Base-by-base conservation (phyloP, 2,113 vertebrate species). In the Hepsetus odoe region DNA sequence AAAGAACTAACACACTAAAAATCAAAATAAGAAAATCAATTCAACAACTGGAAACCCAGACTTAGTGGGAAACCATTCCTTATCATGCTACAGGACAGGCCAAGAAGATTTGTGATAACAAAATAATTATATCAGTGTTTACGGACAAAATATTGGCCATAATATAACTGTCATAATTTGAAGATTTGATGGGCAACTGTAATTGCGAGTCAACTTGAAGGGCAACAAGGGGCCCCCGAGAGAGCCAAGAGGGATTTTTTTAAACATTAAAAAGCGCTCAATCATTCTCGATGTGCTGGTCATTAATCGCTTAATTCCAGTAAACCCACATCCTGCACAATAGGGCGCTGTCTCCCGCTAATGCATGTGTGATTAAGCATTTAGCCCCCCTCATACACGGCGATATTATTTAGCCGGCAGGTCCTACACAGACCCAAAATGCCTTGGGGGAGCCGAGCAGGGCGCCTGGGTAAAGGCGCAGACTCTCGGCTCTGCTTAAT, bases 221-320 rank as follows among this genome's bases (percentile, higher is more conserved):
- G 81, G 84, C 83, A 85, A 55, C 80, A 81, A 61, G 68, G 69
- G 38, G 82, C 79, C 40, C 76, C 77, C 53, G 49, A 22, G 51
- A 32, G 70, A 75, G 80, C 72, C 62, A 81, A 51, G 67, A 44
- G 55, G 35, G 44, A 80, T 83, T 72, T 79, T 80, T 80, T 85
- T 46, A 80, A 85, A 92, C 93, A 96, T 95, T 94, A 95, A 95
- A 95, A 93, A 94, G 80, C 90, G 85, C 93, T 94, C 94, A 91
- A 94, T 98, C 95, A 96, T 96, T 93, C 84, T 95, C 93, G 92
- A 93, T 94, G 92, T 92, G 94, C 91, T 94, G 95, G 94, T 96
- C 95, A 92, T 95, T 97, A 96, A 98, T 97, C 95, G 93, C 95
- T 94, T 98, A 95, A 97, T 97, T 98, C 95, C 95, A 96, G 95